Conservation (phyloP, 92 coral and sea anemone genomes). For the Porites evermanni region DNA sequence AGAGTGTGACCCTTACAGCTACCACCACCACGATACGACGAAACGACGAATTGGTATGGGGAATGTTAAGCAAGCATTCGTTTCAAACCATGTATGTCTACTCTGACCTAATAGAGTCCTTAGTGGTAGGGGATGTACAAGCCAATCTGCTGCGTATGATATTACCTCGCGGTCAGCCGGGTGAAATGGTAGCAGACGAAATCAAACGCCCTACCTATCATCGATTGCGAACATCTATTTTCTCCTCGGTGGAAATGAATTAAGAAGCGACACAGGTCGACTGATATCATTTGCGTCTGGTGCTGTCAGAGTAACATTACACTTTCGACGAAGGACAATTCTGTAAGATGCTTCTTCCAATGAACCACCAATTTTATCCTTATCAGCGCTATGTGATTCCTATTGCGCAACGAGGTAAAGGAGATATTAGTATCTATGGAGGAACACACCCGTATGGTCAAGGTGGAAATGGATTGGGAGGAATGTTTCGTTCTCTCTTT, state of each 20-base stretch:
- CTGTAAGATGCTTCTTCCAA: neutral
- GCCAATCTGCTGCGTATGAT: conserved; percentile 6
- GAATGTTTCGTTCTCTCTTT: conserved; percentile 3
- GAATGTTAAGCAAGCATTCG: conserved; percentile 2
- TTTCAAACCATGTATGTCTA: conserved; percentile 16
- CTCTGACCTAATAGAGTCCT: conserved; percentile 6
- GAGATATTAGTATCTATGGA: conserved; percentile 2
- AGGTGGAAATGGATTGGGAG: neutral
- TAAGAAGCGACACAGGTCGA: conserved; percentile 1
- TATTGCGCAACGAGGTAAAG: neutral
- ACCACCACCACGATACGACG: conserved; percentile 4
- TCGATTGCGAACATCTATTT: conserved; percentile 8
- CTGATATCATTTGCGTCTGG: conserved; percentile 1
- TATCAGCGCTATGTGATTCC: neutral
- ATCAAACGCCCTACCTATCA: conserved; percentile 25
- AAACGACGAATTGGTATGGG: conserved; percentile 28
- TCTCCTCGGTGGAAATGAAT: neutral
- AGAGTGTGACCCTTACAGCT: neutral
- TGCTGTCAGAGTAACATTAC: neutral
- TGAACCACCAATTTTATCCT: conserved; percentile 5
- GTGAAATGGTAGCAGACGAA: conserved; percentile 19
- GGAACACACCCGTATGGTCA: conserved; percentile 1
- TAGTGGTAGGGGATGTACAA: conserved; percentile 22
- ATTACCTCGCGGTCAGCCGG: conserved; percentile 18
- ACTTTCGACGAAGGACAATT: neutral